Conservation (phyloP, 2,113 vertebrate genomes). For the Anguilla japonica region DNA sequence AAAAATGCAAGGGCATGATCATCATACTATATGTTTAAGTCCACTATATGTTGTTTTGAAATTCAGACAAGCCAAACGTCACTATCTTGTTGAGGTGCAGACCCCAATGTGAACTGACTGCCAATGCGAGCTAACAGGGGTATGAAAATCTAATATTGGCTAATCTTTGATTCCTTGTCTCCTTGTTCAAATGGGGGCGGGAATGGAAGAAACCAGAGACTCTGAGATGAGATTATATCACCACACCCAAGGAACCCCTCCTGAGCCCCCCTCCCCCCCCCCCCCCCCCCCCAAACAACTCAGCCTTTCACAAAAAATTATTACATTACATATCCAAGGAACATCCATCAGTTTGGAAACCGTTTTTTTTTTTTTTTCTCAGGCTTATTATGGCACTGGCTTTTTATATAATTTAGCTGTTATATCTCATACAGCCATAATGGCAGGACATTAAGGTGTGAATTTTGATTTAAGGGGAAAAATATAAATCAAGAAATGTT, state of each 20-base stretch:
- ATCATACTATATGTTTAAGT: not conserved
- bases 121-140: constrained; percentile 55
- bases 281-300: constrained; percentile 33
- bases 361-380: constrained; percentile 54
- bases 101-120: constrained; percentile 54
- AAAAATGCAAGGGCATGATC: not conserved
- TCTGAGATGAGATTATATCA: constrained; percentile 67
- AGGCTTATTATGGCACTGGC: constrained; percentile 62
- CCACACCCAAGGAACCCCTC: constrained; percentile 40
- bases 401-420: constrained; percentile 74
- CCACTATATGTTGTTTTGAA: constrained; percentile 30
- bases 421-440: constrained; percentile 69
- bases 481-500: constrained; percentile 51
- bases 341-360: constrained; percentile 68
- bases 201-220: constrained; percentile 54
- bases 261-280: constrained; percentile 40
- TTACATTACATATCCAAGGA: constrained; percentile 69
- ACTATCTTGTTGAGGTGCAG: constrained; percentile 40
- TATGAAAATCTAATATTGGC: constrained; percentile 69
- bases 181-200: constrained; percentile 57
- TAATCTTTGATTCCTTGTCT: constrained; percentile 57
- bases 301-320: constrained; percentile 63
- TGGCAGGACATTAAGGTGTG: constrained; percentile 62
- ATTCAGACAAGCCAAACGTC: constrained; percentile 38
- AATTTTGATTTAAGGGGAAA: constrained; percentile 55